Evolutionary conservation across 2,797 vertebrate species (phyloP).

Genomic region (Schizopygopsis malacanthus): DNA sequence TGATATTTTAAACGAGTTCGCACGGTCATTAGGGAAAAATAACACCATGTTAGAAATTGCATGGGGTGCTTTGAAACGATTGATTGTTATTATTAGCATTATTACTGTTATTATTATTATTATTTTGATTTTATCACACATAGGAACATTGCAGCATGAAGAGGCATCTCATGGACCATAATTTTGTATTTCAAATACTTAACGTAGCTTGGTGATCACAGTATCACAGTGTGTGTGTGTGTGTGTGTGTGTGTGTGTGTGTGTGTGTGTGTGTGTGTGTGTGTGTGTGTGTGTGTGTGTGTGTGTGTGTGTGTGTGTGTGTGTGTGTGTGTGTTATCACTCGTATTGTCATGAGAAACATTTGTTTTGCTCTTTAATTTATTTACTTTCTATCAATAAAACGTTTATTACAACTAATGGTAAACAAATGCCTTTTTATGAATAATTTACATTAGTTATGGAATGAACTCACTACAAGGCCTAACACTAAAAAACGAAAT

Average conservation of each 20-base stretch:
- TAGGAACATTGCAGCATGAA: neutral
- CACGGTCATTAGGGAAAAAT: conserved; percentile 1
- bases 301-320: too few relatives aligned
- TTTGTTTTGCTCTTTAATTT: neutral
- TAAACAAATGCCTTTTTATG: neutral
- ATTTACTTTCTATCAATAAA: neutral
- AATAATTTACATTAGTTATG: neutral
- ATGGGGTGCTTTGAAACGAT: neutral
- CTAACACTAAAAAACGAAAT: neutral
- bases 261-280: too few relatives aligned
- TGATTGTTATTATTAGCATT: neutral
- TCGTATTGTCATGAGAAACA: neutral
- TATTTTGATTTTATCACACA: neutral
- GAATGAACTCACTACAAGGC: neutral
- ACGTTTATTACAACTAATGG: neutral
- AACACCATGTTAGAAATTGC: conserved; percentile 2
- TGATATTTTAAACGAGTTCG: neutral
- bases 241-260: too few relatives aligned
- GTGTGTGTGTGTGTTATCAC: too few relatives aligned
- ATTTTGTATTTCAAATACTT: neutral
- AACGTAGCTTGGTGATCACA: neutral
- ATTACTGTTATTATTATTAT: neutral
- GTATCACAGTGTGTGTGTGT: too few relatives aligned
- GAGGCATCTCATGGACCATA: neutral
- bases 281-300: too few relatives aligned